Evolutionary conservation across 2,888 invertebrate species (phyloP).

Genomic region (Dolomedes plantarius): DNA sequence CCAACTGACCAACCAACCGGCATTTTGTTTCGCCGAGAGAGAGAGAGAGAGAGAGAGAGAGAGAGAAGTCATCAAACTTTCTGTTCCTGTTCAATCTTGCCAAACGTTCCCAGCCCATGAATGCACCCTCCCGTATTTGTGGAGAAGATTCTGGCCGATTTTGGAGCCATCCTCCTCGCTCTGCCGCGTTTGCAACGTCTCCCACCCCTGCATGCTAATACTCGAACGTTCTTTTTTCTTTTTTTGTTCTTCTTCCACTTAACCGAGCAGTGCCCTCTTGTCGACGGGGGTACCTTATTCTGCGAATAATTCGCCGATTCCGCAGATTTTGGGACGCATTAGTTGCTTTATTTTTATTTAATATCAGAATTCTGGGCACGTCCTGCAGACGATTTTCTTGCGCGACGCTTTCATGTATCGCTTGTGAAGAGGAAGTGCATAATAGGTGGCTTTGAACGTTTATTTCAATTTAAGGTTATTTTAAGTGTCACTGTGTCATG

Average conservation of each 20-base stretch:
- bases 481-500: too few relatives aligned
- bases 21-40: background rate
- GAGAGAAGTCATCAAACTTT: slow-evolving; percentile 10
- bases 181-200: background rate
- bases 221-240: background rate
- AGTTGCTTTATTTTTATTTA: background rate
- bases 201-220: background rate
- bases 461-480: too few relatives aligned
- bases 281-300: background rate
- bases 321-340: background rate
- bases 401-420: too few relatives aligned
- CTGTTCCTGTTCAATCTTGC: background rate
- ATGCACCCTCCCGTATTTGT: background rate
- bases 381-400: too few relatives aligned
- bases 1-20: background rate
- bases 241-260: background rate
- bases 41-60: too few relatives aligned
- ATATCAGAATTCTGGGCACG: too few relatives aligned
- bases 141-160: slow-evolving; percentile 1
- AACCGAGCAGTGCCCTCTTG: background rate
- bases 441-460: too few relatives aligned
- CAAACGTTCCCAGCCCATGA: background rate
- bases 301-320: too few relatives aligned
- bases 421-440: too few relatives aligned
- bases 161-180: background rate